Base-by-base conservation (phyloP, 1,140 invertebrate genomes). In the Ostrea edulis region DNA sequence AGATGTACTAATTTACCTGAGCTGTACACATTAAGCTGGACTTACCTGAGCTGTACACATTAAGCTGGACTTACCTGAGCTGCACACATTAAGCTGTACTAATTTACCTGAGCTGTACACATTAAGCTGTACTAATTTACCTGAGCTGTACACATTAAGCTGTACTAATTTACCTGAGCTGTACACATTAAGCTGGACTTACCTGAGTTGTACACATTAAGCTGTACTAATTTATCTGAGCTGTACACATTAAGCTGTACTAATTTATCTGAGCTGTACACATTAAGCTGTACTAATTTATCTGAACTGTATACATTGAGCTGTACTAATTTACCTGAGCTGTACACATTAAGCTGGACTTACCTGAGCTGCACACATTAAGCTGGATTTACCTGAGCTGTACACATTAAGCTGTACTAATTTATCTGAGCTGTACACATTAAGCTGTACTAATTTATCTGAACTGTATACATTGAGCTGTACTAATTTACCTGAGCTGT, bases 151-250 rank as follows among this genome's bases (percentile, higher is more conserved):
- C 11, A 71, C 68, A 68, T 68, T 68, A n/a, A 68, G 65, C 8
- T 71, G 22, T 0, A 71, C 68, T 11, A 25, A 25, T 25, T 35
- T 35, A 71, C 68, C 29, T 71, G 68, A 71, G 29, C 14, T 71
- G 22, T 77, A 77, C 11, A 77, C 68, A 25, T 71, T 29, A 25
- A 77, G 65, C 22, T n/a, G n/a, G 25, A 11, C 25, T 35, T 35
- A 77, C 68, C 29, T 77, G 68, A 77, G 29, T 11, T 77, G 25
- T 77, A 77, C n/a, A n/a, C 58, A 62, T 62, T 14, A 14, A 62
- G 58, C 58, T 62, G 58, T 9, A 62, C 12, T 44, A 44, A 44
- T 44, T 44, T 44, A 44, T 5, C 35, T 44, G 35, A 44, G 35
- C 35, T 44, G 5, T 44, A 44, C 35, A 44, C 35, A 44, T 44